A percentile compares a stretch with the other conserved stretches of the same genome.
Evolutionary conservation across 1,140 invertebrate species (phyloP).

Genomic region (Stenopsyche tienmushanensis): DNA sequence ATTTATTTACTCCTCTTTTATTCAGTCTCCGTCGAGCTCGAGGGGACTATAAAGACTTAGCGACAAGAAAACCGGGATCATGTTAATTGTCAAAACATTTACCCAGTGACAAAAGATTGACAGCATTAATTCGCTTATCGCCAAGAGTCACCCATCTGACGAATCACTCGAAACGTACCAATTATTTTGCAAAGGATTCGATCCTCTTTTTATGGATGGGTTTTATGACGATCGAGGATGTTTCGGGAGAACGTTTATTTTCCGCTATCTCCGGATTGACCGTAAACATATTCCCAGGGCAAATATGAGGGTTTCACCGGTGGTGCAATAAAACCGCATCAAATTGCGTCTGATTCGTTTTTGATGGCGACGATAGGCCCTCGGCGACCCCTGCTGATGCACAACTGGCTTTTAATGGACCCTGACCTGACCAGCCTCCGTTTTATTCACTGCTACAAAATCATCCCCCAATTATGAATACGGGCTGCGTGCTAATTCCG

Average conservation of each 20-base stretch:
- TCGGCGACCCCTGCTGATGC: conserved; percentile 6
- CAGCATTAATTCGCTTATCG: conserved; percentile 19
- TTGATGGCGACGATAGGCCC: conserved; percentile 28
- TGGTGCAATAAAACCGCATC: conserved; percentile 37
- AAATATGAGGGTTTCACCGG: conserved; percentile 18
- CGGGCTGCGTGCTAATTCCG: too few relatives aligned
- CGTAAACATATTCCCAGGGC: conserved; percentile 27
- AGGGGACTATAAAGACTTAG: conserved; percentile 15
- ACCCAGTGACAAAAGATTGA: conserved; percentile 17
- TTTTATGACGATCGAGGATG: too few relatives aligned
- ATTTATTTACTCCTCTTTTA: conserved; percentile 36
- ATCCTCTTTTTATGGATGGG: too few relatives aligned
- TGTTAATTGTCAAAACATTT: conserved; percentile 18
- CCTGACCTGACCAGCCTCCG: conserved; percentile 23
- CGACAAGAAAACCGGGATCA: conserved; percentile 15
- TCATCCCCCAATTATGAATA: not conserved
- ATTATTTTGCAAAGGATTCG: too few relatives aligned
- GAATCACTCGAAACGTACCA: too few relatives aligned
- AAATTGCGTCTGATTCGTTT: conserved; percentile 36
- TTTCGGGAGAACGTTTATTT: too few relatives aligned
- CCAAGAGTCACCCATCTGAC: too few relatives aligned
- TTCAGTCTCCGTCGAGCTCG: conserved; percentile 19
- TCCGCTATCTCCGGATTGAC: not conserved
- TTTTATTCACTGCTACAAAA: not conserved
- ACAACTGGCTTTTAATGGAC: conserved; percentile 27